Evolutionary conservation across 2,797 vertebrate genomes (phyloP), one percentile per base, ranked within the genome.

Genomic region (Ctenopoma kingsleyae): DNA sequence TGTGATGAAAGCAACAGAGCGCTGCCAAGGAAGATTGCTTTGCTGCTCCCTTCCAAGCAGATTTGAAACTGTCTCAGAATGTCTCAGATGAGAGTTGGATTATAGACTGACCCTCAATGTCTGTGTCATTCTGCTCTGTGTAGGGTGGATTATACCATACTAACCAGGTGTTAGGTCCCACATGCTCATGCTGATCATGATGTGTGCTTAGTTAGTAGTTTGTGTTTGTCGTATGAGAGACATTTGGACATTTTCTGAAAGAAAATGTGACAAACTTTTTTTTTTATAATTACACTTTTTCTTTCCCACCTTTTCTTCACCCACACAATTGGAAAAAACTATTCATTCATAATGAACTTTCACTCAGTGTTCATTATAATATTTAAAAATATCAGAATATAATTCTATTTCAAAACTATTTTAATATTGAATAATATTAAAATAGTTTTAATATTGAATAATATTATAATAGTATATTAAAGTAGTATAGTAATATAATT

Each of bases 1-100:
- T 97, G 95, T 95, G 96, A 98, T 98, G 97, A 98, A 98, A 97
- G 98, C 96, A 96, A 94, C 96, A 92, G 96, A 98, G 96, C 96
- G 95, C 96, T 98, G 96, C 97, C 97, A 95, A 95, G 95, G 95
- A 99, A 99, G 97, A 99, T 99, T 99, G 97, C 97, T 98, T 99
- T 98, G 96, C 97, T 96, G 96, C 97, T 96, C 96, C 97, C 96
- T 96, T 96, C 94, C 95, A 95, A 98, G 96, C 97, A 98, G 96
- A 98, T 98, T 97, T 98, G 96, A 98, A 97, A 97, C 95, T 96
- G 95, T 97, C 95, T 95, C 95, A 92, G 95, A 96, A 96, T 95
- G 96, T 95, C 96, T 97, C 95, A 97, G 97, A 99, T 99, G 98
- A 98, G 96, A 97, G 96, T 97, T 96, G 98, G 97, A 98, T 99